These are phyloP conservation scores for Nestor notabilis DNA, from an alignment of 2,113 vertebrate genomes.

Conservation along the genomic window DNA sequence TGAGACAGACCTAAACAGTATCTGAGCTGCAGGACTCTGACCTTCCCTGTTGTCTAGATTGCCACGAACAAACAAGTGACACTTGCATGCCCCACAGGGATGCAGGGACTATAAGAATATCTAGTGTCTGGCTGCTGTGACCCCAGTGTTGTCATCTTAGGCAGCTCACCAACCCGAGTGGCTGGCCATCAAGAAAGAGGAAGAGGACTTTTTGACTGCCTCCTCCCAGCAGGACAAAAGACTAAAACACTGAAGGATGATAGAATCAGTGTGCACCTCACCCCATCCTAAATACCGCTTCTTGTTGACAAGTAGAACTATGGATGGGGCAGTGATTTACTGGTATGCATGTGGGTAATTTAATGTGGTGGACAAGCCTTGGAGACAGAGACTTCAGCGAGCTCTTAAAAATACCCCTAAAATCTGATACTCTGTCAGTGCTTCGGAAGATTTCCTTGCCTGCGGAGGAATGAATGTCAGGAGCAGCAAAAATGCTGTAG, in stretches of 20 bases:
- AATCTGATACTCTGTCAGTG: not conserved
- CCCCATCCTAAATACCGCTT: not conserved
- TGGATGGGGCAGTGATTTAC: not conserved
- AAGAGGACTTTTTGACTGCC: not conserved
- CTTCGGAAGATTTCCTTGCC: not conserved
- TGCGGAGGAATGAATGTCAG: not conserved
- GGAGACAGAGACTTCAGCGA: not conserved
- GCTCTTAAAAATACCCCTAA: not conserved
- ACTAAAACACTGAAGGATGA: not conserved
- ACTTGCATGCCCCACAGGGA: not conserved
- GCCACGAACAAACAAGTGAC: not conserved
- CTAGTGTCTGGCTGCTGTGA: not conserved
- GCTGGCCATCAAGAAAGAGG: not conserved
- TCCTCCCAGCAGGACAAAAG: not conserved
- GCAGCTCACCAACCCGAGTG: not conserved
- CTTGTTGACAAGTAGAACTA: not conserved
- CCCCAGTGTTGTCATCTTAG: not conserved
- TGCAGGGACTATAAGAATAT: not conserved
- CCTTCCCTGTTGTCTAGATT: not conserved
- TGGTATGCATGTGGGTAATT: not conserved
- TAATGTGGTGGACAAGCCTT: not conserved
- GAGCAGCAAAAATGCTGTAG: not conserved
- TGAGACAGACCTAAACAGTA: not conserved
- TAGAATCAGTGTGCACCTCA: not conserved
- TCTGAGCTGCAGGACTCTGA: not conserved